Evolutionary conservation across 2,888 invertebrate genomes (phyloP).

Genomic region (Bibio marci): DNA sequence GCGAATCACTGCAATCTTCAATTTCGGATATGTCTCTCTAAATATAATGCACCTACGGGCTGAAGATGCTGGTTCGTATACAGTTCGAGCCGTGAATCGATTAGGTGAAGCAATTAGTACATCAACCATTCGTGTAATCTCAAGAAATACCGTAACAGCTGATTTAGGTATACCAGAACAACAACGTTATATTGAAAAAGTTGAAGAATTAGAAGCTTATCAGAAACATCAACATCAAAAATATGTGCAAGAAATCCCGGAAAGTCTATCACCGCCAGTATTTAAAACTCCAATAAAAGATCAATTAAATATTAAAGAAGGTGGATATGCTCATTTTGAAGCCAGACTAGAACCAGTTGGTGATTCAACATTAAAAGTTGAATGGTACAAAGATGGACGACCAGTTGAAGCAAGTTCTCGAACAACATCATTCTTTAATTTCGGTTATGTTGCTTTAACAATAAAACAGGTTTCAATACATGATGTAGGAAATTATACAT

Average conservation of each 20-base stretch:
- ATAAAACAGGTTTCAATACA: conserved; percentile 79
- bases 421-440: conserved; percentile 85
- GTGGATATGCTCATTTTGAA: conserved; percentile 90
- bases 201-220: conserved; percentile 80
- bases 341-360: conserved; percentile 86
- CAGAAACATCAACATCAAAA: conserved; percentile 66
- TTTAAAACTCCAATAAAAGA: conserved; percentile 82
- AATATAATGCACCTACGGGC: conserved; percentile 96
- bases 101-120: conserved; percentile 80
- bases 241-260: conserved; percentile 62
- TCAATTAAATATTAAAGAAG: conserved; percentile 72
- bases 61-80: conserved; percentile 94
- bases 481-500: conserved; percentile 80
- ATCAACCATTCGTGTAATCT: conserved; percentile 55
- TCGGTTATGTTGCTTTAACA: conserved; percentile 86
- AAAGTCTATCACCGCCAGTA: conserved; percentile 63
- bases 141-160: conserved; percentile 66
- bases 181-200: conserved; percentile 78
- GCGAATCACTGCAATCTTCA: conserved; percentile 92
- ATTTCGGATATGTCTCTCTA: conserved; percentile 97
- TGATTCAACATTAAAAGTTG: conserved; percentile 74
- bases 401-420: conserved; percentile 85
- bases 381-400: conserved; percentile 85
- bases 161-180: conserved; percentile 83
- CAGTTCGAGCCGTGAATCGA: conserved; percentile 79